phyloP scores from a whole-genome alignment of 2,113 vertebrate genomes.

The Lampris megalopsis region DNA sequence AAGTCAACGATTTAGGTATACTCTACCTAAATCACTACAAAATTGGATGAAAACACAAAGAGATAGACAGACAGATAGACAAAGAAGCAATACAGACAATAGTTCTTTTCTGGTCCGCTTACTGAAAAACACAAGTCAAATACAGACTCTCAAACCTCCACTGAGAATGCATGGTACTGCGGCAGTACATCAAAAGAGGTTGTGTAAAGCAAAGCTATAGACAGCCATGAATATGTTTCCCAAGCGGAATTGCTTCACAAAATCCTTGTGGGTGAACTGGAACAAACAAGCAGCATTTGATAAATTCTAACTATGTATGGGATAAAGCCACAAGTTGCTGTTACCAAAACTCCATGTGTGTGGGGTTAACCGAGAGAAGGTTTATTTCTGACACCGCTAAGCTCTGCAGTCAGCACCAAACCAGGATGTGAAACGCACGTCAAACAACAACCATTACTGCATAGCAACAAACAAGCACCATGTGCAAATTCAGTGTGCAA shows the following conservation, averaged over 20 bases:
- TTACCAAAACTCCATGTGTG: slow-evolving; percentile 7
- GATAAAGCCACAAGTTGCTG: slow-evolving; percentile 10
- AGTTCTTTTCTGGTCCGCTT: too few relatives aligned
- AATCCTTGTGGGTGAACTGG: slow-evolving; percentile 15
- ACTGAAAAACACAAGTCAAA: neutral
- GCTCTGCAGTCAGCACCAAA: slow-evolving; percentile 27
- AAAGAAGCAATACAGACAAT: neutral
- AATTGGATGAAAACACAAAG: neutral
- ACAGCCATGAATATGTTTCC: slow-evolving; percentile 14
- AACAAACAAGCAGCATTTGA: slow-evolving; percentile 15
- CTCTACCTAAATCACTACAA: neutral
- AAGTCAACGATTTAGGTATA: too few relatives aligned
- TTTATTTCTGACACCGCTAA: slow-evolving; percentile 42
- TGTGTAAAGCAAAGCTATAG: slow-evolving; percentile 8
- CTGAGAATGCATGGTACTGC: neutral
- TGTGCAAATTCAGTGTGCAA: neutral
- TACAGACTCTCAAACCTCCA: neutral
- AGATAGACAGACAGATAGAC: neutral
- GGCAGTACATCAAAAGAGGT: slow-evolving; percentile 4
- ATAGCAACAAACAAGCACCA: slow-evolving; percentile 8
- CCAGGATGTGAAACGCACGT: slow-evolving; percentile 17
- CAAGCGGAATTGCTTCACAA: neutral
- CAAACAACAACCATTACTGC: neutral
- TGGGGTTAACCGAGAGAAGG: slow-evolving; percentile 40
- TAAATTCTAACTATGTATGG: slow-evolving; percentile 16